Evolutionary conservation across 2,113 vertebrate species (phyloP).

Genomic region (Megatriorchis doriae): DNA sequence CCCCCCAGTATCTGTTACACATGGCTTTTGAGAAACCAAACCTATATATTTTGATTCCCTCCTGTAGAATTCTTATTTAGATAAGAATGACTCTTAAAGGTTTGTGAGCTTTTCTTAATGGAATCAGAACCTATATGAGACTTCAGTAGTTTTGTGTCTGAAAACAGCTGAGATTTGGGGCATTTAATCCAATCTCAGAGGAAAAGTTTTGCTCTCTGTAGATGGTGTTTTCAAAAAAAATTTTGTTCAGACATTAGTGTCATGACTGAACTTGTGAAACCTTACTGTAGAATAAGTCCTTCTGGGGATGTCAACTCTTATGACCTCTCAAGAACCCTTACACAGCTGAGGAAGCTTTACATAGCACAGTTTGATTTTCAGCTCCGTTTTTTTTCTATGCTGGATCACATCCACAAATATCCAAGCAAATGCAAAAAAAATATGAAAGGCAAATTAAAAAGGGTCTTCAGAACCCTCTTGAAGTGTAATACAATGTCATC

Average conservation of each 20-base stretch:
- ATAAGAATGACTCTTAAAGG: background rate
- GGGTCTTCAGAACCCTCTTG: background rate
- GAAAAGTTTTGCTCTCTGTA: background rate
- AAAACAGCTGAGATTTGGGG: background rate
- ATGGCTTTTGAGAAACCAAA: background rate
- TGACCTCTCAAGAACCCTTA: background rate
- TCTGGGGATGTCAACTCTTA: background rate
- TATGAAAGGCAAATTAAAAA: background rate
- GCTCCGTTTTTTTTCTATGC: background rate
- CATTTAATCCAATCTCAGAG: background rate
- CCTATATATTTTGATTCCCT: accelerated
- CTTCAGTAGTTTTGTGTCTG: background rate
- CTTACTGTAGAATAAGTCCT: background rate
- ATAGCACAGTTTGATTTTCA: background rate
- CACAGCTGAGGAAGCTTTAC: background rate
- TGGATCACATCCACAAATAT: background rate
- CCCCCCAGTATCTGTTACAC: background rate
- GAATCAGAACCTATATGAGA: background rate
- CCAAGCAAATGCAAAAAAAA: background rate
- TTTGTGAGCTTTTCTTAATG: background rate
- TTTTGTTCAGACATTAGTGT: background rate
- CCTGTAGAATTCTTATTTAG: background rate
- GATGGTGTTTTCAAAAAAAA: background rate
- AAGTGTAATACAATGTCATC: background rate
- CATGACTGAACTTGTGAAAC: background rate